These are phyloP conservation scores for Heliconius charithonia DNA, from an alignment of 2,888 invertebrate species.

Conservation along the genomic window DNA sequence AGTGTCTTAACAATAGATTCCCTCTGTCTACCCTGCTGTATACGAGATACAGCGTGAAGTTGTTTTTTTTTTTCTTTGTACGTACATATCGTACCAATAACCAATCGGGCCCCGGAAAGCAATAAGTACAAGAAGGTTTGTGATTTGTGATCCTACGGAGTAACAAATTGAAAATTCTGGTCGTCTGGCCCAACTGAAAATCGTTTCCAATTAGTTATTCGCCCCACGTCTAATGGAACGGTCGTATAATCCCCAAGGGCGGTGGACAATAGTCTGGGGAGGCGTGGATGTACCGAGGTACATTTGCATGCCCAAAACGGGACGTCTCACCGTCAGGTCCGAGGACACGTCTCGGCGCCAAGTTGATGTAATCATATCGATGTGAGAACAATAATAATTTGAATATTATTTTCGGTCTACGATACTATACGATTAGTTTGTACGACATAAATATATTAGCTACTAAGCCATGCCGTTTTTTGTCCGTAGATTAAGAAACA, in stretches of 20 bases:
- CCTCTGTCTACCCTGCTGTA: too few relatives aligned
- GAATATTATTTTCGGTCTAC: constrained; percentile 69
- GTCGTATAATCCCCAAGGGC: constrained; percentile 76
- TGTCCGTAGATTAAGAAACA: constrained; percentile 57
- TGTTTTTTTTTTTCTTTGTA: constrained; percentile 22
- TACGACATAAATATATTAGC: constrained; percentile 51
- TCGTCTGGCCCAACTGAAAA: constrained; percentile 67
- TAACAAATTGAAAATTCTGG: constrained; percentile 56
- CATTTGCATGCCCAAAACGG: constrained; percentile 78
- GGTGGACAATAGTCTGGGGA: constrained; percentile 76
- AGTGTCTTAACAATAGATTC: too few relatives aligned
- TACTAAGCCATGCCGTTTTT: constrained; percentile 54
- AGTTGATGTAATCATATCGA: constrained; percentile 74
- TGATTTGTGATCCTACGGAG: constrained; percentile 55
- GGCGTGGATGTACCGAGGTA: constrained; percentile 68
- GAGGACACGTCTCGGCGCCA: constrained; percentile 67
- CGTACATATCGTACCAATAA: constrained; percentile 34
- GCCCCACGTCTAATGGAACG: constrained; percentile 65
- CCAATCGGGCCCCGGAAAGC: constrained; percentile 45
- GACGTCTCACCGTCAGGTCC: constrained; percentile 55
- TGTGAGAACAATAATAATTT: constrained; percentile 64
- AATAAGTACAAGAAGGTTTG: constrained; percentile 46
- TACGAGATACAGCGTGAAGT: too few relatives aligned
- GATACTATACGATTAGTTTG: constrained; percentile 58
- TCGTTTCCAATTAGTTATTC: constrained; percentile 71